Evolutionary conservation across 2,797 vertebrate genomes (phyloP).

Genomic region (Tinamus major): DNA sequence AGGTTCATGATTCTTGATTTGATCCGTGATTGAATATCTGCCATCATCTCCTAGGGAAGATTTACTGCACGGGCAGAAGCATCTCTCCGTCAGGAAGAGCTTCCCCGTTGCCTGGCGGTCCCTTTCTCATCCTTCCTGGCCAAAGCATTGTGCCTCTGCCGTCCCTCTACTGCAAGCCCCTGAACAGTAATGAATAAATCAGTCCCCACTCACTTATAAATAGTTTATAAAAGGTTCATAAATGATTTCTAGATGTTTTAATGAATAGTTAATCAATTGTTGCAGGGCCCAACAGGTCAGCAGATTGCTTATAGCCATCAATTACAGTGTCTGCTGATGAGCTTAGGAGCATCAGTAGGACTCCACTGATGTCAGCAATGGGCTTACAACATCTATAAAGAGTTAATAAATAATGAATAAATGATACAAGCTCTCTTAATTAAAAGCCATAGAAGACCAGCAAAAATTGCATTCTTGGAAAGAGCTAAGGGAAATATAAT

Average conservation of each 20-base stretch:
- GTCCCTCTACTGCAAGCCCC: neutral
- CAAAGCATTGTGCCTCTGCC: neutral
- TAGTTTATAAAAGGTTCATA: slow-evolving; percentile 58
- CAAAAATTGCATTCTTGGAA: slow-evolving; percentile 6
- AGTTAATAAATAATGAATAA: slow-evolving; percentile 24
- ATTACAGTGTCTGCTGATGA: neutral
- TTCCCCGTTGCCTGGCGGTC: neutral
- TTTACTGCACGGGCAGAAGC: neutral
- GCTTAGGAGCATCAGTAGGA: neutral
- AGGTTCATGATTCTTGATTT: no score
- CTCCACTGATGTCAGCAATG: neutral
- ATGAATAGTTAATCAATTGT: slow-evolving; percentile 67
- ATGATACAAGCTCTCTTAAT: neutral
- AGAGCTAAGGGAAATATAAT: neutral
- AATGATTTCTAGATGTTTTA: slow-evolving; percentile 60
- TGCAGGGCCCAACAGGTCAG: slow-evolving; percentile 36
- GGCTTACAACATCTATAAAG: neutral
- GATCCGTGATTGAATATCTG: no score
- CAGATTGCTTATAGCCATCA: slow-evolving; percentile 10
- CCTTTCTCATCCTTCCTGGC: neutral
- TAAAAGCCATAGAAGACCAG: neutral
- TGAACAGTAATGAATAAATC: slow-evolving; percentile 9
- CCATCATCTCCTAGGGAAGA: neutral
- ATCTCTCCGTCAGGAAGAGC: neutral
- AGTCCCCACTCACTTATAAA: slow-evolving; percentile 36